Evolutionary conservation across 2,888 invertebrate genomes (phyloP).

Genomic region (Uropetala carovei): DNA sequence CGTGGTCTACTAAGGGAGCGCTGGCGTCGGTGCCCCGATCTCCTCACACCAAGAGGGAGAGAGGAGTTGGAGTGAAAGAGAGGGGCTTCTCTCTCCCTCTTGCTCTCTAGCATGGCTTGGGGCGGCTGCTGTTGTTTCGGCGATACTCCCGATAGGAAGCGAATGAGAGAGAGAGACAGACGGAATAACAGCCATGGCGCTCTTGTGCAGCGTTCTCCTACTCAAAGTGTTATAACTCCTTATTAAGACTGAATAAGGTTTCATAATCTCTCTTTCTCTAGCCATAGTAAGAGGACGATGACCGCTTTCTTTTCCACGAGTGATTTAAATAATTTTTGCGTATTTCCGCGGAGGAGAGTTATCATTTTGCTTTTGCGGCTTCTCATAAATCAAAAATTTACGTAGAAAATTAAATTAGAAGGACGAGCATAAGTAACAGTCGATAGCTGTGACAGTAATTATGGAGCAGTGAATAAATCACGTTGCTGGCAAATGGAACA

Average conservation of each 20-base stretch:
- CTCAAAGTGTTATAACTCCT: too few species aligned
- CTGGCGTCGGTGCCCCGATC: neutral
- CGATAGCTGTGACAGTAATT: too few species aligned
- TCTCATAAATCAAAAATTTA: too few species aligned
- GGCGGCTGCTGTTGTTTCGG: neutral
- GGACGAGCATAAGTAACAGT: too few species aligned
- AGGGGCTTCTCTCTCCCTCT: neutral
- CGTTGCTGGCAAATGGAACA: too few species aligned
- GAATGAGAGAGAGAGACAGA: neutral
- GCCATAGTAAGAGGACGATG: slow-evolving; percentile 6
- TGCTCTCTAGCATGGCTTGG: neutral
- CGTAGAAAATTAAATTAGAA: too few species aligned
- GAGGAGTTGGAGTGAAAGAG: neutral
- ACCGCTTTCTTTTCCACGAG: slow-evolving; percentile 32
- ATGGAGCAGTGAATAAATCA: too few species aligned
- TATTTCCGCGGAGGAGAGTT: neutral
- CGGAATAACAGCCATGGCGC: neutral
- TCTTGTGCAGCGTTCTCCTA: too few species aligned
- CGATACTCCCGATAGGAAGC: neutral
- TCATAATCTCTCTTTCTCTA: neutral
- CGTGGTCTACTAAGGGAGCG: slow-evolving; percentile 45
- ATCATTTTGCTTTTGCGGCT: neutral
- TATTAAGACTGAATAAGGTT: neutral
- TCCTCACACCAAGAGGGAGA: too few species aligned
- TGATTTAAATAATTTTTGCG: slow-evolving; percentile 9